Percentiles rank a stretch among this genome's conserved stretches.
These are phyloP conservation scores for Casuarius casuarius DNA, from an alignment of 2,113 vertebrate genomes.

Conservation along the genomic window DNA sequence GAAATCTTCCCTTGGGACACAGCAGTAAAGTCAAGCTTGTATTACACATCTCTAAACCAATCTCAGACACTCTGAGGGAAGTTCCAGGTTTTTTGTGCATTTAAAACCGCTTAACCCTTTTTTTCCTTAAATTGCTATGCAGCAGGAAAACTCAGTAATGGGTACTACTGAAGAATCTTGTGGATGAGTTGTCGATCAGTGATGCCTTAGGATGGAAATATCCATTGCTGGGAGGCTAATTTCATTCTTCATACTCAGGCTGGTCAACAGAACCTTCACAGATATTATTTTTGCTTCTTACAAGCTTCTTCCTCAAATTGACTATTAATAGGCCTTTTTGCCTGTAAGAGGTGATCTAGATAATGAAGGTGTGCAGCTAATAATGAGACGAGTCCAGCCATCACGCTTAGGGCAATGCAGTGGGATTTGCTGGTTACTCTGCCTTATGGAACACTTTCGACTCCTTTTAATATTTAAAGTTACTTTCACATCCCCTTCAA, in stretches of 20 bases:
- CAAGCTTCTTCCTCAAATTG: constrained; percentile 2
- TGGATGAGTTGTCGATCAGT: not conserved
- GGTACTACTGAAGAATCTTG: not conserved
- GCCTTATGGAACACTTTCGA: constrained; percentile 45
- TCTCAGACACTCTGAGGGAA: not conserved
- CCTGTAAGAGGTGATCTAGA: not conserved
- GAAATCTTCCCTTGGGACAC: not conserved
- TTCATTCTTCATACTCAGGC: not conserved
- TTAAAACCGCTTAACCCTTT: not conserved
- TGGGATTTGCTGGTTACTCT: constrained; percentile 24
- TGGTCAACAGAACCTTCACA: constrained; percentile 17
- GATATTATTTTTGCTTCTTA: not conserved
- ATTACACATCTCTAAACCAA: not conserved
- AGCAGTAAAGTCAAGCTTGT: not conserved
- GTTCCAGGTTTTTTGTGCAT: not conserved
- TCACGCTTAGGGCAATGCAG: not conserved
- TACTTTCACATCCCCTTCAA: constrained; percentile 56
- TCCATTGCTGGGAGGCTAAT: not conserved
- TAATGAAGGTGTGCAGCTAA: constrained; percentile 44
- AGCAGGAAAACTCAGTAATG: not conserved
- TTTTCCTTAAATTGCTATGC: not conserved
- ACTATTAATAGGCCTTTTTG: constrained; percentile 33
- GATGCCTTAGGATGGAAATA: not conserved
- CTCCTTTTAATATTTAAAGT: constrained; percentile 58
- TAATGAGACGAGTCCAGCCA: constrained; percentile 25